These are phyloP conservation scores for Mustela lutreola DNA, from an alignment of 2,113 vertebrate species.

Conservation along the genomic window DNA sequence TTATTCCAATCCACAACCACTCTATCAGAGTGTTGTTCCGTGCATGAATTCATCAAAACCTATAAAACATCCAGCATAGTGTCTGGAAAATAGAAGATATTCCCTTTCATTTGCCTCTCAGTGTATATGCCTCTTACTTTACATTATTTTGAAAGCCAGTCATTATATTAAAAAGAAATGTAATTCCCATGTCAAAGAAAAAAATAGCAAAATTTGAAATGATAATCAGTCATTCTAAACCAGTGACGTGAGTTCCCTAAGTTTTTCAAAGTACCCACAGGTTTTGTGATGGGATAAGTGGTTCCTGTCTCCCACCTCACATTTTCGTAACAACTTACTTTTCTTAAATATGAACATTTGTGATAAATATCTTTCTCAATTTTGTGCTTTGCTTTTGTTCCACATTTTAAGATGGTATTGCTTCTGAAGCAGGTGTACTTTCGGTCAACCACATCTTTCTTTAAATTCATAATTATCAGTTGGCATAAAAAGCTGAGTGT, in stretches of 20 bases:
- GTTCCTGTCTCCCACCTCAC: neutral
- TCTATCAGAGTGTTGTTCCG: neutral
- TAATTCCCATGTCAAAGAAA: neutral
- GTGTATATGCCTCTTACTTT: neutral
- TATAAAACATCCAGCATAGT: neutral
- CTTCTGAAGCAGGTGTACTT: neutral
- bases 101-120: neutral
- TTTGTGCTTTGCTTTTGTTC: conserved; percentile 12
- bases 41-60: neutral
- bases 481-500: neutral
- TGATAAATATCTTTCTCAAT: neutral
- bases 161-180: neutral
- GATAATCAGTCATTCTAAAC: neutral
- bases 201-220: neutral
- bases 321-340: neutral
- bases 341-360: conserved; percentile 3
- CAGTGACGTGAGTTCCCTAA: neutral
- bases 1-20: neutral
- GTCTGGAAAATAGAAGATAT: neutral
- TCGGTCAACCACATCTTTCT: neutral
- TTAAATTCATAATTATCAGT: neutral
- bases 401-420: neutral
- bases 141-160: neutral
- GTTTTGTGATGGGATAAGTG: neutral
- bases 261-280: neutral